Evolutionary conservation across 2,888 invertebrate species (phyloP).

Genomic region (Eristalis arbustorum): DNA sequence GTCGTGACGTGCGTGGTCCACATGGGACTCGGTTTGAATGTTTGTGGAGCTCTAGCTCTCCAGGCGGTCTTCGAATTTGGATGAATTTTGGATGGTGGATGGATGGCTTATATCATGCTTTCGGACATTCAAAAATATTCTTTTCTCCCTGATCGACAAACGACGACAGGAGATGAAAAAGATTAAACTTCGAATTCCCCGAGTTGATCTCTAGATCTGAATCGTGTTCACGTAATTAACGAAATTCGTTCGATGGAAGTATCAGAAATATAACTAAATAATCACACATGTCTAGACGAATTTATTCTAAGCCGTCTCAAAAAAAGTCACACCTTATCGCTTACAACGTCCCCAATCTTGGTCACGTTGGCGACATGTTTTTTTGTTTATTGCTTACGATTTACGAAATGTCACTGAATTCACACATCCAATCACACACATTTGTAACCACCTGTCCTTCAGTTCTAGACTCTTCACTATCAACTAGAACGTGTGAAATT

Average conservation of each 20-base stretch:
- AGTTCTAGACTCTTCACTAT: neutral
- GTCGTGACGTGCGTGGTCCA: too few relatives aligned
- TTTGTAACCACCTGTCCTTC: neutral
- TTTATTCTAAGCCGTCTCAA: neutral
- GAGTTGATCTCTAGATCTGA: too few relatives aligned
- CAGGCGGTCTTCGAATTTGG: too few relatives aligned
- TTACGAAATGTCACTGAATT: neutral
- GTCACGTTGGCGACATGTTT: neutral
- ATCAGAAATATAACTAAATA: too few relatives aligned
- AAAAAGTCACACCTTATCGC: neutral
- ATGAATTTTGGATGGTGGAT: too few relatives aligned
- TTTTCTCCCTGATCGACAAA: too few relatives aligned
- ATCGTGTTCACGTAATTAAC: neutral
- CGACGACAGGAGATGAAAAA: too few relatives aligned
- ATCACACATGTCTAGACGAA: neutral
- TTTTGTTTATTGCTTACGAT: neutral
- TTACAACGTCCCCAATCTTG: neutral
- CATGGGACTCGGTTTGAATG: too few relatives aligned
- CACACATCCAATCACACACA: neutral
- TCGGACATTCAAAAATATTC: too few relatives aligned
- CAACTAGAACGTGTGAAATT: neutral
- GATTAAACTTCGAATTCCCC: too few relatives aligned
- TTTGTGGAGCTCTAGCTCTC: too few relatives aligned
- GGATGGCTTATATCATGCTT: too few relatives aligned
- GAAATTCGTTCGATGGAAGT: neutral